phyloP scores from a whole-genome alignment of 2,113 vertebrate genomes.

The Sebastes fasciatus region DNA sequence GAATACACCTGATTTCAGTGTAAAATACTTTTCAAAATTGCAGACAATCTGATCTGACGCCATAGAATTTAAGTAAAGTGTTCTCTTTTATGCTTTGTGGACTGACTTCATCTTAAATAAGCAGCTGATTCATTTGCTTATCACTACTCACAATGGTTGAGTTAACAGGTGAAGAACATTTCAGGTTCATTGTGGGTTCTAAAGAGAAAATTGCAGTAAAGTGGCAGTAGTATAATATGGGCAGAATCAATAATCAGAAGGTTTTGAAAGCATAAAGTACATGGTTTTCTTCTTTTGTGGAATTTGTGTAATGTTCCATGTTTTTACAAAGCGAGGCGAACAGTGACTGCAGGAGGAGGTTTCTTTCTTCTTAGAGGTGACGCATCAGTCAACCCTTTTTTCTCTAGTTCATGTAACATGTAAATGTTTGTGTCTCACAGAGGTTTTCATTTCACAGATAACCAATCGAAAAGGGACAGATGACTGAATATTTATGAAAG shows the following conservation, averaged over 20 bases:
- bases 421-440: background rate
- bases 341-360: background rate
- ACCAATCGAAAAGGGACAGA: background rate
- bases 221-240: background rate
- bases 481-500: background rate
- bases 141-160: background rate
- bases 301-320: background rate
- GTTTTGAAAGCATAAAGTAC: background rate
- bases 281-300: background rate
- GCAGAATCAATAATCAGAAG: background rate
- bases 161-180: background rate
- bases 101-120: background rate
- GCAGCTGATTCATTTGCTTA: background rate
- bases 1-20: background rate
- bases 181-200: background rate
- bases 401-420: conserved; percentile 12
- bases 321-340: background rate
- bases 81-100: background rate
- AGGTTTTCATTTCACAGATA: background rate
- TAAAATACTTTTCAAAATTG: background rate
- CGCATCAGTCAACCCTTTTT: background rate
- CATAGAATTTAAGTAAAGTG: background rate
- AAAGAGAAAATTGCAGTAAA: background rate
- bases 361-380: background rate
- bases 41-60: background rate